Percentiles rank a stretch among this genome's conserved stretches.
Conservation (phyloP, 2,113 vertebrate genomes). For the Triplophysa siluroides region DNA sequence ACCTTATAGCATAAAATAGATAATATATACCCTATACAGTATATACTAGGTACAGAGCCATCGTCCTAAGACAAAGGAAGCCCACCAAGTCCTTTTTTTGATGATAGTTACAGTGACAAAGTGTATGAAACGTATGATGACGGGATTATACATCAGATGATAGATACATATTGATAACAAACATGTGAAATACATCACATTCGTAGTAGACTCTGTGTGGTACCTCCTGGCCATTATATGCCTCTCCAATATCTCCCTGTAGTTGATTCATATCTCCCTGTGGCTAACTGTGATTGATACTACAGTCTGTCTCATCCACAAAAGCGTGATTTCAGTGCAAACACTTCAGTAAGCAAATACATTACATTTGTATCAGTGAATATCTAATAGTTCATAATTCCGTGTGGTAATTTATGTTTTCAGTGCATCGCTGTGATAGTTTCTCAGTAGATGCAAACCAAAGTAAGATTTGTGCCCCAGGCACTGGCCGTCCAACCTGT, state of each 20-base stretch:
- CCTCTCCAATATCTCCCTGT: conserved; percentile 48
- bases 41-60: too few species aligned
- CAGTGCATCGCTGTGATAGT: conserved; percentile 57
- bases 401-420: conserved; percentile 53
- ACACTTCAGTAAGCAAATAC: background rate
- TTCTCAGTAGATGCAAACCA: conserved; percentile 35
- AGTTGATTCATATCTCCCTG: conserved; percentile 55
- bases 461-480: conserved; percentile 64
- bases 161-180: conserved; percentile 78
- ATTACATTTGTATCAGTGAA: background rate
- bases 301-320: conserved; percentile 66
- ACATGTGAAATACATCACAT: conserved; percentile 72
- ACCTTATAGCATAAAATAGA: too few species aligned
- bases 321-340: conserved; percentile 53
- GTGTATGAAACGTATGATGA: too few species aligned
- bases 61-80: too few species aligned
- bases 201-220: conserved; percentile 65
- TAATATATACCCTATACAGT: too few species aligned
- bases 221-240: conserved; percentile 68
- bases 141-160: conserved; percentile 69
- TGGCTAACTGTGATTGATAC: conserved; percentile 70
- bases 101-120: too few species aligned
- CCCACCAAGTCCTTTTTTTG: too few species aligned
- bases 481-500: conserved; percentile 65
- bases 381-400: background rate